A percentile compares a stretch with the other conserved stretches of the same genome.
Conservation (phyloP, 2,888 invertebrate genomes). For the Mesorhabditis spiculigera region DNA sequence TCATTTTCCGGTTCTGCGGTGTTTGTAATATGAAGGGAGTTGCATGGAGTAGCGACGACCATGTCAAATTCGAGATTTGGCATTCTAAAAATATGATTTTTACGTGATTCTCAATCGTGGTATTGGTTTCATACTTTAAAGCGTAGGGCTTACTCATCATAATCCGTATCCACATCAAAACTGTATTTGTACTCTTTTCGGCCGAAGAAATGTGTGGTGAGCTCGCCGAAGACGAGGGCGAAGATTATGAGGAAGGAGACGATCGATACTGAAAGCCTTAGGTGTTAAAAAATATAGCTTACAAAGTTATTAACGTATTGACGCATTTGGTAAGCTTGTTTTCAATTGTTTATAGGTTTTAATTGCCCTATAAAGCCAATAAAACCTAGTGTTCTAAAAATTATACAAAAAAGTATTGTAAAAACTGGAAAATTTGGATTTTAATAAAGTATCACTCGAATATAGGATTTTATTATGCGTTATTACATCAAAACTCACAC, state of each 20-base stretch:
- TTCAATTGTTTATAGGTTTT: too few relatives aligned
- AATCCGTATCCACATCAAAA: conserved; percentile 84
- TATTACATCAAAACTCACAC: conserved; percentile 30
- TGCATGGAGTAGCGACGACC: conserved; percentile 90
- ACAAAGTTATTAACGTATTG: too few relatives aligned
- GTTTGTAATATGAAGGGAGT: conserved; percentile 66
- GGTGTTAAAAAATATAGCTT: too few relatives aligned
- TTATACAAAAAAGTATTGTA: conserved; percentile 2
- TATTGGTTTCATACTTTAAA: too few relatives aligned
- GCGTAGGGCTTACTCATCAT: conserved; percentile 70
- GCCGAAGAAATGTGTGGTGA: conserved; percentile 72
- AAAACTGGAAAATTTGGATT: background rate
- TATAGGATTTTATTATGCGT: background rate
- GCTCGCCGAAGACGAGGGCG: conserved; percentile 76
- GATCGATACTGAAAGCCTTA: conserved; percentile 60
- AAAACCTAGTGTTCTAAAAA: background rate
- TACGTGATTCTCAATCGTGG: background rate
- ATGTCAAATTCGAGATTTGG: conserved; percentile 88
- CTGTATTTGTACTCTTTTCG: conserved; percentile 78
- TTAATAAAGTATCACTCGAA: background rate
- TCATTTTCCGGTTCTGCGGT: conserved; percentile 20
- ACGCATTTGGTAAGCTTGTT: too few relatives aligned
- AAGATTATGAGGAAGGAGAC: conserved; percentile 70
- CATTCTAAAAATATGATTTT: conserved; percentile 67
- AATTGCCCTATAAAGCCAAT: too few relatives aligned